These are phyloP conservation scores for Acronicta aceris DNA, from an alignment of 2,888 invertebrate genomes.

Conservation along the genomic window DNA sequence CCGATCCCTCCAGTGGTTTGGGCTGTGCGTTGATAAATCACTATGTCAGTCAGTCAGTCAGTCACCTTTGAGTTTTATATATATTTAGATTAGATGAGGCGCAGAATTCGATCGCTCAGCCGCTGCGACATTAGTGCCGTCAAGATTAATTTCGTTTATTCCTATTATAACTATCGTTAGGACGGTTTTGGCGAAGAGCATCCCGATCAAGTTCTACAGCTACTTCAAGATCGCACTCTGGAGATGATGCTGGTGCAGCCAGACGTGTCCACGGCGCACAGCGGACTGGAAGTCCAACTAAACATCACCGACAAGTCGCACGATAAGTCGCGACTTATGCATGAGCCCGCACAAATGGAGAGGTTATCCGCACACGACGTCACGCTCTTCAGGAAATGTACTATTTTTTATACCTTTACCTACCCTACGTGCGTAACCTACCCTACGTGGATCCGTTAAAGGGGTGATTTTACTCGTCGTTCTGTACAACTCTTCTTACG, in stretches of 20 bases:
- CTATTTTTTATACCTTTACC: conserved; percentile 10
- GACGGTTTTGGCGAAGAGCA: conserved; percentile 83
- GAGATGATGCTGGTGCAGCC: conserved; percentile 73
- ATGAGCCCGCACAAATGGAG: conserved; percentile 71
- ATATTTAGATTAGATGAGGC: no score
- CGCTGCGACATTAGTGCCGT: no score
- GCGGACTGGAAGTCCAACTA: conserved; percentile 63
- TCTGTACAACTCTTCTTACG: no score
- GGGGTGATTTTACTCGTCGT: no score
- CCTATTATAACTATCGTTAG: conserved; percentile 54
- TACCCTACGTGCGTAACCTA: no score
- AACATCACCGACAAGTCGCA: conserved; percentile 67
- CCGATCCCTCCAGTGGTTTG: no score
- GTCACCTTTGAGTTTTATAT: no score
- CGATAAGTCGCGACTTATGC: conserved; percentile 61
- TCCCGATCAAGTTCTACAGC: conserved; percentile 66
- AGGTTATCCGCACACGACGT: conserved; percentile 72
- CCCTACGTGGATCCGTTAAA: no score
- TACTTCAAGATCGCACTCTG: conserved; percentile 69
- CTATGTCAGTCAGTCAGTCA: no score
- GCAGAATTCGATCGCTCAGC: no score
- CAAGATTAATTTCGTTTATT: no score
- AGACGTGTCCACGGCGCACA: conserved; percentile 60
- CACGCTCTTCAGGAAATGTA: conserved; percentile 76
- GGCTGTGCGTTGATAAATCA: no score